Percentiles rank a stretch among this genome's conserved stretches.
These are phyloP conservation scores for Diaperis boleti DNA, from an alignment of 2,888 invertebrate genomes.

Conservation along the genomic window DNA sequence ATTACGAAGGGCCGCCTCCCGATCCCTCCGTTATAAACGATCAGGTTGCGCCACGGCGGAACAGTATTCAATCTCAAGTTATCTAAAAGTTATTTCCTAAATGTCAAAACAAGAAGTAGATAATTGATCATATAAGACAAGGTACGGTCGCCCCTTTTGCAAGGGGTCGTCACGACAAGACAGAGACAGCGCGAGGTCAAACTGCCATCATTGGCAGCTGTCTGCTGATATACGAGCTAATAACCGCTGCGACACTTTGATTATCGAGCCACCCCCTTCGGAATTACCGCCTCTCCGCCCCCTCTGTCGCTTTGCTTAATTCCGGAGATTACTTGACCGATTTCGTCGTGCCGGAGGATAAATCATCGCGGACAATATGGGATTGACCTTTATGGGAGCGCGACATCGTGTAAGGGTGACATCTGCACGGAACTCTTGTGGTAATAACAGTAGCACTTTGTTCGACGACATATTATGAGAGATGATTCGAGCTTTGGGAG, in stretches of 20 bases:
- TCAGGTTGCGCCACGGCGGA: constrained; percentile 35
- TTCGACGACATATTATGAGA: no score
- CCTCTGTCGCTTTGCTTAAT: constrained; percentile 11
- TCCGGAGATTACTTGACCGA: constrained; percentile 16
- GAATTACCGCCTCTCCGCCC: constrained; percentile 38
- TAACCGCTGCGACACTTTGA: constrained; percentile 64
- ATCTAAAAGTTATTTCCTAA: constrained; percentile 65
- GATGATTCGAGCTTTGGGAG: no score
- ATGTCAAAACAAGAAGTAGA: constrained; percentile 66
- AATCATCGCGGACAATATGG: constrained; percentile 62
- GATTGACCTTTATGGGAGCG: constrained; percentile 64
- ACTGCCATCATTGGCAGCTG: constrained; percentile 68
- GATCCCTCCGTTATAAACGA: constrained; percentile 41
- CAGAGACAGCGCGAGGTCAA: constrained; percentile 54
- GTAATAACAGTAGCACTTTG: no score
- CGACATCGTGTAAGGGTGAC: constrained; percentile 58
- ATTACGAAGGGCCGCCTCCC: constrained; percentile 13
- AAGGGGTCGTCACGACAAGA: constrained; percentile 29
- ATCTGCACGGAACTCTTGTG: no score
- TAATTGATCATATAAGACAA: constrained; percentile 64
- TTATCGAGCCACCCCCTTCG: constrained; percentile 50
- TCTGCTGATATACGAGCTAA: constrained; percentile 68
- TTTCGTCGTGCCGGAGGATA: constrained; percentile 42
- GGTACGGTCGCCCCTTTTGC: constrained; percentile 41
- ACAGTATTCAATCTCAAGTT: constrained; percentile 51